Percentiles rank a stretch among this genome's conserved stretches.
Conservation (phyloP, 1,140 invertebrate species). For the Drosophila prosaltans region DNA sequence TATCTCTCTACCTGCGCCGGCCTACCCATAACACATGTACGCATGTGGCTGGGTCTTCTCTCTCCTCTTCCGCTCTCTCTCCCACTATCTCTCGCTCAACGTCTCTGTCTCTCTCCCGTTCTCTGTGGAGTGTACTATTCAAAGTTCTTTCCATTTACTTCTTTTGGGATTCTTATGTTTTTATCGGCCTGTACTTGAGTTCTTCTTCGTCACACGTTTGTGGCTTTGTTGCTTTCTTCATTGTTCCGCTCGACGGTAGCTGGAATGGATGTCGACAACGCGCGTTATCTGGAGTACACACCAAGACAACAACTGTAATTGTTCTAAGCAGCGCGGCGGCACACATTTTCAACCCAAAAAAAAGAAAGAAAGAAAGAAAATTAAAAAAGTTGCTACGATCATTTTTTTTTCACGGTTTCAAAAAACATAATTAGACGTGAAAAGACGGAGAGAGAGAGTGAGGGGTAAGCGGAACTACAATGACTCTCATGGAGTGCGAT, state of each 20-base stretch:
- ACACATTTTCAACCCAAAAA: constrained; percentile 33
- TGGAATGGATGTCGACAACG: constrained; percentile 47
- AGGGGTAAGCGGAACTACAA: background rate
- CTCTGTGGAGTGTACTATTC: constrained; percentile 17
- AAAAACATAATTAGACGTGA: constrained; percentile 54
- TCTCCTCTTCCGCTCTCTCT: constrained; percentile 22
- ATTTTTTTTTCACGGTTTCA: constrained; percentile 38
- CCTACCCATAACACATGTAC: constrained; percentile 43
- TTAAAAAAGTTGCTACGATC: constrained; percentile 43
- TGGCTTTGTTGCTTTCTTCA: constrained; percentile 69
- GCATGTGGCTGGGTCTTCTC: constrained; percentile 47
- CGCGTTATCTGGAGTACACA: constrained; percentile 72
- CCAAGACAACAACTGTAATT: constrained; percentile 16
- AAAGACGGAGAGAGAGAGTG: constrained; percentile 19
- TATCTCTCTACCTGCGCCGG: constrained; percentile 31
- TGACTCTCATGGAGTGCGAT: constrained; percentile 39
- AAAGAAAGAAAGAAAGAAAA: constrained; percentile 33
- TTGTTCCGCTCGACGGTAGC: constrained; percentile 62
- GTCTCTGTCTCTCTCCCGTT: constrained; percentile 3
- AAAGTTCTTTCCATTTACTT: constrained; percentile 28
- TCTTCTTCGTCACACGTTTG: constrained; percentile 58
- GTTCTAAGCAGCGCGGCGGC: constrained; percentile 16
- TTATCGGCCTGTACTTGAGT: constrained; percentile 63
- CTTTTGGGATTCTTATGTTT: constrained; percentile 46
- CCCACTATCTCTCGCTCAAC: constrained; percentile 11